These are phyloP conservation scores for Drosophila bunnanda DNA, from an alignment of 2,888 invertebrate species.

Conservation along the genomic window DNA sequence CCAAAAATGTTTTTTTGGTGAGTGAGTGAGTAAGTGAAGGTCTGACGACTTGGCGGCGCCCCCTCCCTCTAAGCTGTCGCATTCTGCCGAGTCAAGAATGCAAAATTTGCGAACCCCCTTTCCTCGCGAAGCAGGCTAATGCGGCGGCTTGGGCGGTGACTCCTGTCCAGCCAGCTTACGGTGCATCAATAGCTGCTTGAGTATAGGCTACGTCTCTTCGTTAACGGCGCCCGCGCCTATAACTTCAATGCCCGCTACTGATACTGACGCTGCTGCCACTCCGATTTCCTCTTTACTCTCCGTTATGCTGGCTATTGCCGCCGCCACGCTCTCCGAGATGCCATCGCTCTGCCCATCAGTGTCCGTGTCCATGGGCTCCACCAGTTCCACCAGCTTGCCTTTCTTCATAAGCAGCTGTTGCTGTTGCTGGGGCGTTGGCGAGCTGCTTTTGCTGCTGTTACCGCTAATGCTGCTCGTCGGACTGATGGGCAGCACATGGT, in stretches of 20 bases:
- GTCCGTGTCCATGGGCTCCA: slow-evolving; percentile 72
- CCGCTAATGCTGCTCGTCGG: slow-evolving; percentile 81
- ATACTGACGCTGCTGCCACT: slow-evolving; percentile 37
- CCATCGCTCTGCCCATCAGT: slow-evolving; percentile 54
- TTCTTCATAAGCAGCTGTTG: slow-evolving; percentile 46
- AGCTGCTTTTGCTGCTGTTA: slow-evolving; percentile 74
- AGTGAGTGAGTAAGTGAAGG: slow-evolving; percentile 37
- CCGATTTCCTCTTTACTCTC: slow-evolving; percentile 59
- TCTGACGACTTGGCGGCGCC: slow-evolving; percentile 22
- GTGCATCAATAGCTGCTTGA: slow-evolving; percentile 84
- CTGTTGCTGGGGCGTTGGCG: slow-evolving; percentile 70
- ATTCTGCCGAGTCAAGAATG: slow-evolving; percentile 8
- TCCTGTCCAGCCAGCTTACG: slow-evolving; percentile 64
- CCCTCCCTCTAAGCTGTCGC: background rate
- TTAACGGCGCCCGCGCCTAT: slow-evolving; percentile 68
- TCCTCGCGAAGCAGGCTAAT: slow-evolving; percentile 30
- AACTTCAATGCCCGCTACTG: slow-evolving; percentile 72
- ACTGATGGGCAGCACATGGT: slow-evolving; percentile 84
- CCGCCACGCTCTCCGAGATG: slow-evolving; percentile 55
- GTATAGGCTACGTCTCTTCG: slow-evolving; percentile 85
- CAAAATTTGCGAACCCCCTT: background rate
- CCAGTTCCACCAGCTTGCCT: slow-evolving; percentile 38
- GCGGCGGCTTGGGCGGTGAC: slow-evolving; percentile 32
- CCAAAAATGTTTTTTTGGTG: slow-evolving; percentile 67
- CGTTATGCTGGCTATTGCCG: slow-evolving; percentile 54